Percentiles rank a stretch among this genome's conserved stretches.
Evolutionary conservation across 2,797 vertebrate species (phyloP).

Genomic region (Peromyscus melanophrys): DNA sequence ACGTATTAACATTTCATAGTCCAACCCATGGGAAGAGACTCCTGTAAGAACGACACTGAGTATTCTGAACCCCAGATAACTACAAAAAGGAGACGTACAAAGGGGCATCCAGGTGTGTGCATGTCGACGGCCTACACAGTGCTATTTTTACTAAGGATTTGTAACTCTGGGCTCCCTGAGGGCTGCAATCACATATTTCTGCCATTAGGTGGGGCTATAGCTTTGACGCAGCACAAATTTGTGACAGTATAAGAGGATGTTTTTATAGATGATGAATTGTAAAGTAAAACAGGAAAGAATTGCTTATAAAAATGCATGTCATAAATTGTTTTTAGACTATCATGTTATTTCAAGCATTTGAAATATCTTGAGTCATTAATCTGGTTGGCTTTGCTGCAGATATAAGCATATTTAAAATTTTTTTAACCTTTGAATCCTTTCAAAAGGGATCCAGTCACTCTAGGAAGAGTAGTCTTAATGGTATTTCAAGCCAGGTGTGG

Average conservation of each 20-base stretch:
- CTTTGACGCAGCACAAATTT: slow-evolving; percentile 59
- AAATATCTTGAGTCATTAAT: slow-evolving; percentile 56
- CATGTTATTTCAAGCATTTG: slow-evolving; percentile 57
- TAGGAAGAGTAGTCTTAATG: slow-evolving; percentile 13
- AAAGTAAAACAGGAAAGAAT: slow-evolving; percentile 51
- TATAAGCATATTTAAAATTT: slow-evolving; percentile 22
- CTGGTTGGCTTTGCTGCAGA: not conserved
- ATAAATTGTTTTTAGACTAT: slow-evolving; percentile 49
- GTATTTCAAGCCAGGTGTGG: not conserved
- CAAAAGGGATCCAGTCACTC: not conserved
- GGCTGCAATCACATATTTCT: slow-evolving; percentile 54
- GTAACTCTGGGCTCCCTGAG: not conserved
- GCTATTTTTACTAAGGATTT: not conserved
- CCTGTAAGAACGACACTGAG: not conserved
- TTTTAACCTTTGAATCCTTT: slow-evolving; percentile 43
- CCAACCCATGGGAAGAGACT: slow-evolving; percentile 9
- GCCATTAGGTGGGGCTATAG: slow-evolving; percentile 78
- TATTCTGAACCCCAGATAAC: not conserved
- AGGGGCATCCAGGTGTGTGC: not conserved
- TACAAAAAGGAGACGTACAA: not conserved
- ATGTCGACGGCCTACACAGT: accelerated
- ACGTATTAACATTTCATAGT: not conserved
- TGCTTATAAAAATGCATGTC: not conserved
- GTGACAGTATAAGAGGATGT: not conserved
- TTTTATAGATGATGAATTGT: slow-evolving; percentile 52